Base-by-base conservation (phyloP, 2,797 vertebrate species). In the Sebastes iracundus region DNA sequence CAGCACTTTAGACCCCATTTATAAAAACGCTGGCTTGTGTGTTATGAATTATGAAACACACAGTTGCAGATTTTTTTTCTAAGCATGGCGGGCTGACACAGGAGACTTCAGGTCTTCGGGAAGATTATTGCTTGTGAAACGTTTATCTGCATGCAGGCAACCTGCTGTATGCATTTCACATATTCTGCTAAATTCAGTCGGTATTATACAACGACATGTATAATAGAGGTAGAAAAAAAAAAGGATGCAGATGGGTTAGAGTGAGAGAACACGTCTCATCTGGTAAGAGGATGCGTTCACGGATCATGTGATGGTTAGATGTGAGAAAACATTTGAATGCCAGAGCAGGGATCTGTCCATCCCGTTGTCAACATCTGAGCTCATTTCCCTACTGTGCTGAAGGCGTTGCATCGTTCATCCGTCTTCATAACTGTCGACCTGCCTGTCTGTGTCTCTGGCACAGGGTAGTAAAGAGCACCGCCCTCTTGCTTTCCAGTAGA, bases 401-500 rank as follows among this genome's bases (percentile, higher is more conserved):
- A 83, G 92, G 87, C 85, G 69, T 87, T 92, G 93, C 88, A 91
- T 94, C 92, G 94, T 90, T 93, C 91, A 94, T 94, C 87, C 83
- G 90, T 94, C 93, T 92, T 89, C 88, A 90, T 91, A 91, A 92
- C 90, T 92, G 93, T 94, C 89, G 75, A 87, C 87, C 87, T 89
- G 93, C 84, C 87, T 87, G 85, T 91, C 90, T 91, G 87, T 89
- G 81, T 74, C 77, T 88, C 83, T 90, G 88, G 77, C 87, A 84
- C 86, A 71, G 65, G 77, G 82, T 59, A 66, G 89, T 84, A 86
- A 82, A 81, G 81, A 90, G 87, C 70, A 63, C 70, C 80, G 10
- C 79, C 82, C 86, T 89, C 80, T 79, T 81, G 77, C 82, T 84
- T 88, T 87, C 58, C 77, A 75, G 75, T 72, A 5, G 9, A 76